A percentile compares a stretch with the other conserved stretches of the same genome.
Conservation (phyloP, 1,140 invertebrate species). For the Ostrea denselamellosa region DNA sequence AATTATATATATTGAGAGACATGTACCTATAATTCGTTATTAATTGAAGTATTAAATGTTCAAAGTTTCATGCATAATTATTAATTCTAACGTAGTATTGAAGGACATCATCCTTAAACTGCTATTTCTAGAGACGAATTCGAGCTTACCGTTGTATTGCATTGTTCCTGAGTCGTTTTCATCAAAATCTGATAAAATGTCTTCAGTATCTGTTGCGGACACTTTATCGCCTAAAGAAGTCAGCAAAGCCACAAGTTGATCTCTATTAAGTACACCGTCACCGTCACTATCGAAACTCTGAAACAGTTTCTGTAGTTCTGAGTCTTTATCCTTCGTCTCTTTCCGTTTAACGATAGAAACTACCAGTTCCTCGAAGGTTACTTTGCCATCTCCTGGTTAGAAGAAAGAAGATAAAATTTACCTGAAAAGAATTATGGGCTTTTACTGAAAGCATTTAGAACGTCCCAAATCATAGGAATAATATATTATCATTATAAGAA, state of each 20-base stretch:
- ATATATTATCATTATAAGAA: too few species aligned
- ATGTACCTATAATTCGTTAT: not conserved
- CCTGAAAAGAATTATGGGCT: too few species aligned
- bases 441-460: too few species aligned
- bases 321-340: conserved; percentile 43
- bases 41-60: not conserved
- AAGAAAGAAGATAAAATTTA: not conserved
- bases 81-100: too few species aligned
- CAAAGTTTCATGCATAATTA: too few species aligned
- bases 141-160: conserved; percentile 55
- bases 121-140: too few species aligned
- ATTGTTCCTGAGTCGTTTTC: conserved; percentile 50
- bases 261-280: conserved; percentile 45
- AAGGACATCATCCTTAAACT: too few species aligned
- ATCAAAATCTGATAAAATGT: conserved; percentile 52
- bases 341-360: conserved; percentile 50
- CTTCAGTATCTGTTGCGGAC: conserved; percentile 46
- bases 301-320: conserved; percentile 50
- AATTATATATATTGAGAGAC: not conserved
- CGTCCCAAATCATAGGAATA: too few species aligned
- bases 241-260: conserved; percentile 44
- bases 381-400: conserved; percentile 50
- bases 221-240: conserved; percentile 36
- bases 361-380: conserved; percentile 56
- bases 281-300: conserved; percentile 49